Percentiles rank a stretch among this genome's conserved stretches.
These are phyloP conservation scores for Lepidotrigona ventralis DNA, from an alignment of 1,140 invertebrate species.

Conservation along the genomic window DNA sequence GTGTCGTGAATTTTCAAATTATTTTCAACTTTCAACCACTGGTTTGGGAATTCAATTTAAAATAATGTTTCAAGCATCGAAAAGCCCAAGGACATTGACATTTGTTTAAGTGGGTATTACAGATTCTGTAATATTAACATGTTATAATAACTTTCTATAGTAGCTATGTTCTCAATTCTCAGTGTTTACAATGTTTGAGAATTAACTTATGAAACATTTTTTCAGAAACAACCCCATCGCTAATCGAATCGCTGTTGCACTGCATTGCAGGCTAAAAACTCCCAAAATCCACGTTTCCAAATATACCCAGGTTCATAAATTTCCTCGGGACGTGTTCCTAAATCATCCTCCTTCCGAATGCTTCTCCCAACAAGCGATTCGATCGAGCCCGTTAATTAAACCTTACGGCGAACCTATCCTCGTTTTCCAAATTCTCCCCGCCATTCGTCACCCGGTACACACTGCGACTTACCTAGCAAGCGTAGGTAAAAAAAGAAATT, in stretches of 20 bases:
- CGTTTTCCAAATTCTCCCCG: constrained; percentile 31
- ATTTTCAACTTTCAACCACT: too few relatives aligned
- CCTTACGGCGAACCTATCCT: background rate
- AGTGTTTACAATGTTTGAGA: too few relatives aligned
- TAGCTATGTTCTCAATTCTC: too few relatives aligned
- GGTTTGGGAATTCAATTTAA: too few relatives aligned
- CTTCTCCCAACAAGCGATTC: constrained; percentile 7
- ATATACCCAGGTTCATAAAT: background rate
- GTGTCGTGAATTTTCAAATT: background rate
- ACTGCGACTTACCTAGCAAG: too few relatives aligned
- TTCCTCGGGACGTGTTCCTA: background rate
- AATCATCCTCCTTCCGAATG: constrained; percentile 9
- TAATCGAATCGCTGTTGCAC: background rate
- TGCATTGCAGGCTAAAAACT: background rate
- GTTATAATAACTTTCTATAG: too few relatives aligned
- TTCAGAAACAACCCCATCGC: background rate
- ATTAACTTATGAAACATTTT: too few relatives aligned
- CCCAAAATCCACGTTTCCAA: background rate
- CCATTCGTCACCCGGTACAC: constrained; percentile 13
- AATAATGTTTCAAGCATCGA: too few relatives aligned
- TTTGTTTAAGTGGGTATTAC: too few relatives aligned
- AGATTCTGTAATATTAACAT: too few relatives aligned
- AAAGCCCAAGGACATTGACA: too few relatives aligned
- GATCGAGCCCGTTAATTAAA: constrained; percentile 31
- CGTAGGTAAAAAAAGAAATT: background rate